Evolutionary conservation across 2,888 invertebrate species (phyloP).

Genomic region (Orthosia incerta): DNA sequence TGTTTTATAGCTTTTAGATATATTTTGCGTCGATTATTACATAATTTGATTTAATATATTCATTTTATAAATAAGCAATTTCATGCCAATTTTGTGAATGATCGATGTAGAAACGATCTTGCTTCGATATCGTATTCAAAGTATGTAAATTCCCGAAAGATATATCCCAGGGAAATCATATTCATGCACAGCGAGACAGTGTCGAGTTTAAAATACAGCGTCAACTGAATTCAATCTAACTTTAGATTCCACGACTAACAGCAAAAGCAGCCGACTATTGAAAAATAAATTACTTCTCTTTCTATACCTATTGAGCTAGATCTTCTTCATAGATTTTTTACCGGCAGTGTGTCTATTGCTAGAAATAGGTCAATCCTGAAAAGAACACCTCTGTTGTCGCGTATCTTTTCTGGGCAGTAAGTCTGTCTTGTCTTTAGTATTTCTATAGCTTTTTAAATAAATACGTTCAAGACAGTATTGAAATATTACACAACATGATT

Average conservation of each 20-base stretch:
- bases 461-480: too few relatives aligned
- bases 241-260: slow-evolving; percentile 23
- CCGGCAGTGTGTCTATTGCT: not conserved
- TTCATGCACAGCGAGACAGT: slow-evolving; percentile 7
- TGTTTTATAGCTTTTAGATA: slow-evolving; percentile 9
- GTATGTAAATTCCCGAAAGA: not conserved
- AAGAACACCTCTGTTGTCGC: not conserved
- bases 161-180: slow-evolving; percentile 8
- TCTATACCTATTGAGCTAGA: not conserved
- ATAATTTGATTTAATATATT: slow-evolving; percentile 28
- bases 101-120: not conserved
- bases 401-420: not conserved
- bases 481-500: too few relatives aligned
- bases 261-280: slow-evolving; percentile 4
- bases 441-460: too few relatives aligned
- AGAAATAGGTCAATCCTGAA: slow-evolving; percentile 8
- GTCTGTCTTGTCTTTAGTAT: too few relatives aligned
- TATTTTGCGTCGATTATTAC: slow-evolving; percentile 22
- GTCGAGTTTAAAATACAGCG: slow-evolving; percentile 13
- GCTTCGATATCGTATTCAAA: slow-evolving; percentile 15
- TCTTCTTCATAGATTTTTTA: slow-evolving; percentile 2
- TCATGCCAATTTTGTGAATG: not conserved
- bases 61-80: slow-evolving; percentile 12
- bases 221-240: slow-evolving; percentile 34
- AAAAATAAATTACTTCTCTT: slow-evolving; percentile 27